Evolutionary conservation across 2,888 invertebrate species (phyloP).

Genomic region (Aphidoletes aphidimyza): DNA sequence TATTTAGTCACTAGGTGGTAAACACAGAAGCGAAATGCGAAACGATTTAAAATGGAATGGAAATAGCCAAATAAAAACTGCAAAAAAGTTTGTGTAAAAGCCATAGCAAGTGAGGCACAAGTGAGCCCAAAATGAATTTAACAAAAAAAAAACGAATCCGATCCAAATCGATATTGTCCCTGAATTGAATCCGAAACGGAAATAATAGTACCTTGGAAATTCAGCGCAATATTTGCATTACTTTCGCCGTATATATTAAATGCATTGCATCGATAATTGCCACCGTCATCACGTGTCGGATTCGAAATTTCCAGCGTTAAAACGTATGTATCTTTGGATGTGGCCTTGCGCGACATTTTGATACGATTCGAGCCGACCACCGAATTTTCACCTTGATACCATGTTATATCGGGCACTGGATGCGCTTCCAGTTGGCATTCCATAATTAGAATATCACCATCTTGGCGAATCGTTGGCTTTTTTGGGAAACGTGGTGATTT

Average conservation of each 20-base stretch:
- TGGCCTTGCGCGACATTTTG: conserved; percentile 89
- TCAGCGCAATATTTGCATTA: conserved; percentile 99
- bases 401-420: conserved; percentile 93
- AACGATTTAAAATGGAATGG: conserved; percentile 53
- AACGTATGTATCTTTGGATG: conserved; percentile 89
- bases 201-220: conserved; percentile 86
- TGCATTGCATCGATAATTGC: conserved; percentile 98
- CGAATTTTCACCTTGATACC: conserved; percentile 91
- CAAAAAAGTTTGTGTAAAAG: not conserved
- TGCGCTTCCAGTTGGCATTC: conserved; percentile 95
- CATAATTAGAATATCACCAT: conserved; percentile 92
- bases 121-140: not conserved
- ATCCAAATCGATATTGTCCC: too few relatives aligned
- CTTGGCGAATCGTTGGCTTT: conserved; percentile 95
- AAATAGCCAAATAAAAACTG: conserved; percentile 52
- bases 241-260: conserved; percentile 98
- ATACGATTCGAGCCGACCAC: conserved; percentile 86
- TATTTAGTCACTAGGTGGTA: conserved; percentile 32
- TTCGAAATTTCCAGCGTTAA: conserved; percentile 93
- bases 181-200: not conserved
- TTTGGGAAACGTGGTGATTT: conserved; percentile 96
- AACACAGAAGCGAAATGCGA: conserved; percentile 48
- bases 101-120: conserved; percentile 41
- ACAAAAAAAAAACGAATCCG: too few relatives aligned
- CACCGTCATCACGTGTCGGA: conserved; percentile 96